phyloP scores from a whole-genome alignment of 1,140 invertebrate species.

The Rhopalosiphum padi region DNA sequence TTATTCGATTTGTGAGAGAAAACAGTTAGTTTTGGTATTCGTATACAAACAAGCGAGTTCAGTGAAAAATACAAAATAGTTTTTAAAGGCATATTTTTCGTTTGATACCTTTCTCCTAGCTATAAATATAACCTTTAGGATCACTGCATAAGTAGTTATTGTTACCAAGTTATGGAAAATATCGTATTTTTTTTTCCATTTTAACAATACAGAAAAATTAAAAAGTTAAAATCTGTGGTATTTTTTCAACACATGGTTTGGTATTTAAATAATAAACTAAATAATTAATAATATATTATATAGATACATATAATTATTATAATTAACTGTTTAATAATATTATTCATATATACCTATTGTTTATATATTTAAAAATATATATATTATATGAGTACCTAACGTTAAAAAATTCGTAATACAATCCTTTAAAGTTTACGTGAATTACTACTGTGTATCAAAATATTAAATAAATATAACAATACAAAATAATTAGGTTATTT shows the following conservation, averaged over 20 bases:
- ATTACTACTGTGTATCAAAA: too few relatives aligned
- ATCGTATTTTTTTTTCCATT: background rate
- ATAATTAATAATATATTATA: too few relatives aligned
- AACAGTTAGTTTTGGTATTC: background rate
- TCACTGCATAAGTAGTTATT: background rate
- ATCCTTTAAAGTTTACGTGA: too few relatives aligned
- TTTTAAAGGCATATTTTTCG: background rate
- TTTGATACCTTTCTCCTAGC: background rate
- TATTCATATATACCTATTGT: too few relatives aligned
- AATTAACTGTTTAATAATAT: too few relatives aligned
- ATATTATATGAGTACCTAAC: too few relatives aligned
- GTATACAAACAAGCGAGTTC: background rate
- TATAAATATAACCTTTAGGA: background rate
- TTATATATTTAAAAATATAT: too few relatives aligned
- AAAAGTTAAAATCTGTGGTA: background rate
- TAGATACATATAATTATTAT: too few relatives aligned
- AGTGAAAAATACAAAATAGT: background rate
- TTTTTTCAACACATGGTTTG: background rate
- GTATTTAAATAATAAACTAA: background rate
- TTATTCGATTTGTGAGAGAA: background rate
- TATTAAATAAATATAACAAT: too few relatives aligned
- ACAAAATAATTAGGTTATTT: too few relatives aligned
- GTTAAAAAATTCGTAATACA: too few relatives aligned
- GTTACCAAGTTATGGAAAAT: background rate
- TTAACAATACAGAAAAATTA: background rate